Evolutionary conservation across 2,113 vertebrate genomes (phyloP).

Genomic region (Gobiocypris rarus): DNA sequence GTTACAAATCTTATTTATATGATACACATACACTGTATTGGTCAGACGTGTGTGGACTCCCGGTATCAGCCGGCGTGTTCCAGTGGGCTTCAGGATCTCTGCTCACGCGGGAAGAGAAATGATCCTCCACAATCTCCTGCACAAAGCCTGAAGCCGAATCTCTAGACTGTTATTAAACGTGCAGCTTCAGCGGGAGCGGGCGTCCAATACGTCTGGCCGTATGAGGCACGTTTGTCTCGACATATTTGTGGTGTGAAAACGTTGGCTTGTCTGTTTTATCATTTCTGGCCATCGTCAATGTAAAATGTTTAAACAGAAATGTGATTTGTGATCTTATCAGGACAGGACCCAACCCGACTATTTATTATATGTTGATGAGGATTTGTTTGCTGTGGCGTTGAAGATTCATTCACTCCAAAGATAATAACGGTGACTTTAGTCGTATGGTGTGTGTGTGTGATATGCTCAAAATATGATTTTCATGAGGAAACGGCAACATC

Average conservation of each 20-base stretch:
- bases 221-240: not conserved
- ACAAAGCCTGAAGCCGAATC: not conserved
- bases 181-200: not conserved
- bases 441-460: not conserved
- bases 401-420: not conserved
- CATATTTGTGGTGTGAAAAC: not conserved
- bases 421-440: not conserved
- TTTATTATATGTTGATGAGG: not conserved
- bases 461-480: not conserved
- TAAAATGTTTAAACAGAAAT: not conserved
- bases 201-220: not conserved
- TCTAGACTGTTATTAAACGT: not conserved
- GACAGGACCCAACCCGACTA: not conserved
- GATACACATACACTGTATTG: not conserved
- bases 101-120: no score
- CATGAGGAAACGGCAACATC: not conserved
- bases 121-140: not conserved
- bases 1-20: not conserved
- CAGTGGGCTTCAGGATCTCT: not conserved
- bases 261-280: not conserved
- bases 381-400: not conserved
- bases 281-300: not conserved
- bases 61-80: not conserved
- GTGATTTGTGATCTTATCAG: not conserved
- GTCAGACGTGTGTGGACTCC: not conserved